Percentiles rank a stretch among this genome's conserved stretches.
Conservation (phyloP, 2,888 invertebrate species). For the Herminia tarsipennalis region DNA sequence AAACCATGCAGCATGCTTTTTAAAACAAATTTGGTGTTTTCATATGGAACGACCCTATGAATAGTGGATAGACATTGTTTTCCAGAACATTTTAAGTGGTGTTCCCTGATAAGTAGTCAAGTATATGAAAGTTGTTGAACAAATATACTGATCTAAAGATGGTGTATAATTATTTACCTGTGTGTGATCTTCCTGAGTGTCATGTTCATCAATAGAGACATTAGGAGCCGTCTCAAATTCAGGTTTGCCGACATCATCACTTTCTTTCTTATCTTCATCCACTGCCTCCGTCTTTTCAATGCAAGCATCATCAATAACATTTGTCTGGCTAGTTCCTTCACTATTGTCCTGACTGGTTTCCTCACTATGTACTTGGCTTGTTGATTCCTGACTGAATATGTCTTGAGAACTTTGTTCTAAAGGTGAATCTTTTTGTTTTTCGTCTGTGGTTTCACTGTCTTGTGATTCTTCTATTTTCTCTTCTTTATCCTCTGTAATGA, state of each 20-base stretch:
- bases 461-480: constrained; percentile 23
- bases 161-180: constrained; percentile 66
- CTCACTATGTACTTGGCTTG: constrained; percentile 22
- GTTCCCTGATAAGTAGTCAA: too few species aligned
- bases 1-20: too few species aligned
- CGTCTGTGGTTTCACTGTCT: constrained; percentile 28
- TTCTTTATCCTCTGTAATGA: constrained; percentile 12
- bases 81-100: too few species aligned
- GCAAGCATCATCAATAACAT: constrained; percentile 48
- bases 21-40: too few species aligned
- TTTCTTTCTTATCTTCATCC: constrained; percentile 51
- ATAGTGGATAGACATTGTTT: too few species aligned
- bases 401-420: constrained; percentile 43
- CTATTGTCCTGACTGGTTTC: constrained; percentile 7
- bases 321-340: constrained; percentile 11
- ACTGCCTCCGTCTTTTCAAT: constrained; percentile 37
- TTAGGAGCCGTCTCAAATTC: constrained; percentile 84
- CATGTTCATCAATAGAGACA: constrained; percentile 67
- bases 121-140: too few species aligned
- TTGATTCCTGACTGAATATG: constrained; percentile 37
- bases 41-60: too few species aligned
- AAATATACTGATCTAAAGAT: neutral
- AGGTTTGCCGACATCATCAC: constrained; percentile 69
- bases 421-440: constrained; percentile 40
- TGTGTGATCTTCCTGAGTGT: constrained; percentile 76